These are phyloP conservation scores for Mungos mungo DNA, from an alignment of 2,113 vertebrate species.

Conservation along the genomic window DNA sequence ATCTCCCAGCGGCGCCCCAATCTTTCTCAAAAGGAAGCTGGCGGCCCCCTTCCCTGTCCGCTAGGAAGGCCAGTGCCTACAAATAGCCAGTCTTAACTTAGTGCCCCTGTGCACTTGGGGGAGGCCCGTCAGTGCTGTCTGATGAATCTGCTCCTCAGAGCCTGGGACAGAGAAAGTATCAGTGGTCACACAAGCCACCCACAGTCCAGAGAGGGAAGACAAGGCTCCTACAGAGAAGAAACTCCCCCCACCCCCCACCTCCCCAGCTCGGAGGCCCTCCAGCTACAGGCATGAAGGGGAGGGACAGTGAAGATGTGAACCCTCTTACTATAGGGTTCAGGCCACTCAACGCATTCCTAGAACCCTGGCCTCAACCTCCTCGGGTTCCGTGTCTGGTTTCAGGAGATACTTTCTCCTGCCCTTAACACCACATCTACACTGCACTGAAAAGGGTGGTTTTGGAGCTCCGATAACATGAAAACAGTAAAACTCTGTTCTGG, in stretches of 20 bases:
- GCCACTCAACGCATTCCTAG: conserved; percentile 47
- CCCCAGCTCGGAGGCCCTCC: neutral
- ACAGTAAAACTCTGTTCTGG: conserved; percentile 71
- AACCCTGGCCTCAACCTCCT: conserved; percentile 12
- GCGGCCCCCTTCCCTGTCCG: neutral
- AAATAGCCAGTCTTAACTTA: conserved; percentile 45
- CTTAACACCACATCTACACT: neutral
- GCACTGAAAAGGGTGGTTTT: neutral
- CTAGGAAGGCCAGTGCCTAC: neutral
- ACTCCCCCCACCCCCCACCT: neutral
- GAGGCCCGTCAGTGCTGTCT: neutral
- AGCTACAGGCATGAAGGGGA: neutral
- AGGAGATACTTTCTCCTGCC: neutral
- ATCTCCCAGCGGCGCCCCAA: neutral
- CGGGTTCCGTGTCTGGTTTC: neutral
- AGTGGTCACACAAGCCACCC: conserved; percentile 63
- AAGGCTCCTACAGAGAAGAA: conserved; percentile 68
- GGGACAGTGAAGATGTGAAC: neutral
- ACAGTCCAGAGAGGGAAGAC: conserved; percentile 54
- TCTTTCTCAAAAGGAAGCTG: neutral
- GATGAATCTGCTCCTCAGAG: conserved; percentile 60
- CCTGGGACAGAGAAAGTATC: conserved; percentile 24
- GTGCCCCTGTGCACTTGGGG: neutral
- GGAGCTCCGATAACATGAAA: conserved; percentile 42
- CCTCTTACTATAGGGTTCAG: neutral